These are phyloP conservation scores for Pandion haliaetus DNA, from an alignment of 2,113 vertebrate genomes.

Conservation along the genomic window DNA sequence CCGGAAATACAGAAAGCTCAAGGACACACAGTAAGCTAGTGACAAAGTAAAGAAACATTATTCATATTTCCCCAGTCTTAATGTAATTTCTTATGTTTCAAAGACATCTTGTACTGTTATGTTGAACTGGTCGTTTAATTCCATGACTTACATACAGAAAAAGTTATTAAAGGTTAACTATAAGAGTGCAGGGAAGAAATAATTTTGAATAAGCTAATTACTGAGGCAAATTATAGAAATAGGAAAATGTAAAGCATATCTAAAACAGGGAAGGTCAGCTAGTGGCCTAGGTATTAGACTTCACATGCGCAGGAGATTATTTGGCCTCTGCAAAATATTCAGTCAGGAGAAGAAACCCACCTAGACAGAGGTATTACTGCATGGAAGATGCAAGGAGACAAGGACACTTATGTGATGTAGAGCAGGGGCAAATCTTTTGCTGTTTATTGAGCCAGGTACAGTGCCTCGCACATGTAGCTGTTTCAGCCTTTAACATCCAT, in stretches of 20 bases:
- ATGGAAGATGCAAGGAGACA: not conserved
- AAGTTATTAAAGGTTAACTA: not conserved
- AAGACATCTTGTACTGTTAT: not conserved
- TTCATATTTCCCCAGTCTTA: not conserved
- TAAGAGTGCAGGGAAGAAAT: not conserved
- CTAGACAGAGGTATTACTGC: not conserved
- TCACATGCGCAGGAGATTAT: not conserved
- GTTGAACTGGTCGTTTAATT: not conserved
- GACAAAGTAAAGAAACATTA: not conserved
- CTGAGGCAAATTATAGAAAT: not conserved
- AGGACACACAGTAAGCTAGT: not conserved
- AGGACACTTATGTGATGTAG: not conserved
- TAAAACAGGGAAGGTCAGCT: not conserved
- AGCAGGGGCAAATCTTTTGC: not conserved
- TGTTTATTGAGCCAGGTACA: not conserved
- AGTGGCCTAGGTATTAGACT: not conserved
- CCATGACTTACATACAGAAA: not conserved
- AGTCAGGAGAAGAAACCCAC: not conserved
- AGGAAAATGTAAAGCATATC: not conserved
- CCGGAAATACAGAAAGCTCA: not conserved
- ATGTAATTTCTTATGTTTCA: not conserved
- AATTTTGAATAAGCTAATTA: not conserved
- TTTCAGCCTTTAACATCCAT: not conserved
- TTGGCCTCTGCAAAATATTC: not conserved
- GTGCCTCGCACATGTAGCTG: not conserved